These are phyloP conservation scores for Halictus rubicundus DNA, from an alignment of 1,140 invertebrate species.

Conservation along the genomic window DNA sequence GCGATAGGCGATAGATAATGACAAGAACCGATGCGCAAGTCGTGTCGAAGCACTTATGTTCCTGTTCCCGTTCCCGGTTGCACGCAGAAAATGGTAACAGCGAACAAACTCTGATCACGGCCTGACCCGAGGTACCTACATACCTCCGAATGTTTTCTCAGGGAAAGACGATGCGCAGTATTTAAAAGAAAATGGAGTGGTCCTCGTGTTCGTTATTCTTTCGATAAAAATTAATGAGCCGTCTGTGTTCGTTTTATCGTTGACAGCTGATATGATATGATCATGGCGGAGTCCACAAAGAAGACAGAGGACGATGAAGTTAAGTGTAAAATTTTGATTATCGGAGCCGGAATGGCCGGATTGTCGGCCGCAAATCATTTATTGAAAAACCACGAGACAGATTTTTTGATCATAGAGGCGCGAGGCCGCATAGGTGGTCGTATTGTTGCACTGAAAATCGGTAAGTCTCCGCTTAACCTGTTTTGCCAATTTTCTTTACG, in stretches of 20 bases:
- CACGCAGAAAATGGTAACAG: not conserved
- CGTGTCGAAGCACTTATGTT: too few species aligned
- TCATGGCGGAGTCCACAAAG: slow-evolving; percentile 77
- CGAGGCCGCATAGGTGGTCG: slow-evolving; percentile 89
- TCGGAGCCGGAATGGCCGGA: slow-evolving; percentile 93
- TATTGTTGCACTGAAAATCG: slow-evolving; percentile 88
- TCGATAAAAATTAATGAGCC: slow-evolving; percentile 18
- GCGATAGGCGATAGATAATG: too few species aligned
- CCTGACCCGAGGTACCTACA: not conserved
- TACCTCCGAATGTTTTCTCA: not conserved
- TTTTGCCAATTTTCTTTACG: slow-evolving; percentile 19
- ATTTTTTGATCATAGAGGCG: slow-evolving; percentile 91
- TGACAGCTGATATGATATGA: slow-evolving; percentile 59
- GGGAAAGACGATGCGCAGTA: not conserved
- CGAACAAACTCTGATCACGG: not conserved
- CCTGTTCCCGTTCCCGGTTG: too few species aligned
- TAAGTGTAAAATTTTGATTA: slow-evolving; percentile 88
- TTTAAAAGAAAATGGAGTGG: not conserved
- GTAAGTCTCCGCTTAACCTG: slow-evolving; percentile 81
- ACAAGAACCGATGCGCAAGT: too few species aligned
- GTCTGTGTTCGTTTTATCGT: not conserved
- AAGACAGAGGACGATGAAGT: slow-evolving; percentile 72
- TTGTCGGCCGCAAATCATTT: slow-evolving; percentile 92
- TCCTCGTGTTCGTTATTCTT: too few species aligned
- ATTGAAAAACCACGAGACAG: slow-evolving; percentile 88